Evolutionary conservation across 1,140 invertebrate genomes (phyloP), one percentile per base, ranked within the genome.

Genomic region (Druon quercuslanigerum): DNA sequence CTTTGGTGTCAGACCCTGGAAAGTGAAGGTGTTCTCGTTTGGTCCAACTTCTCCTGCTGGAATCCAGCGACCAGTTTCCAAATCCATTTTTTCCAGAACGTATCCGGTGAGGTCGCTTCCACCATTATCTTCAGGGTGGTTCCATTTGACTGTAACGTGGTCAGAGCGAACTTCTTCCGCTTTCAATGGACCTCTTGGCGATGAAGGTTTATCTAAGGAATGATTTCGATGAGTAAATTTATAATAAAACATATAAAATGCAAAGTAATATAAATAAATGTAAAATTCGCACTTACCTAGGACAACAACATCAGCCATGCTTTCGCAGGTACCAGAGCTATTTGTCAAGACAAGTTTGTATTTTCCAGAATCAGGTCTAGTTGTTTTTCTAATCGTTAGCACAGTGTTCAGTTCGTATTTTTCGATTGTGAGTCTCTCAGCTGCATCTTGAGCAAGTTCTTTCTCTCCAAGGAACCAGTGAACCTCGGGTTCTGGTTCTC

Each of bases 61-160:
- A 75, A 98, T 94, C 97, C 97, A 98, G 81, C 96, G 93, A 25
- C 97, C 97, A 40, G 96, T 97, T 66, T 98, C 97, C 91, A 97
- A 92, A 85, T 98, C 97, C 96, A 99, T 97, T 88, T 99, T 99
- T 90, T 99, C 99, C 33, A 99, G 93, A 1, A 98, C 95, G 90
- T 99, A 99, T 54, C 98, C 98, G 74, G 96, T 97, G 76, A 99
- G 95, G 60, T 97, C 96, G 40, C 95, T 95, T 72, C 98, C 99
- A 79, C 99, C 97, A 90, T 96, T 95, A 88, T 99, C 99, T 80
- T 96, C 95, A 5, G 99, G 99, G 90, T 95, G 95, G 82, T 97
- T 94, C 99, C 99, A 99, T 88, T 96, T 96, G 54, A 99, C 94
- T 71, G 95, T 98, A n/a, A 97, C 95, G 86, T 97, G 97, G 87